phyloP scores from a whole-genome alignment of 2,888 invertebrate genomes.

The Candidula unifasciata region DNA sequence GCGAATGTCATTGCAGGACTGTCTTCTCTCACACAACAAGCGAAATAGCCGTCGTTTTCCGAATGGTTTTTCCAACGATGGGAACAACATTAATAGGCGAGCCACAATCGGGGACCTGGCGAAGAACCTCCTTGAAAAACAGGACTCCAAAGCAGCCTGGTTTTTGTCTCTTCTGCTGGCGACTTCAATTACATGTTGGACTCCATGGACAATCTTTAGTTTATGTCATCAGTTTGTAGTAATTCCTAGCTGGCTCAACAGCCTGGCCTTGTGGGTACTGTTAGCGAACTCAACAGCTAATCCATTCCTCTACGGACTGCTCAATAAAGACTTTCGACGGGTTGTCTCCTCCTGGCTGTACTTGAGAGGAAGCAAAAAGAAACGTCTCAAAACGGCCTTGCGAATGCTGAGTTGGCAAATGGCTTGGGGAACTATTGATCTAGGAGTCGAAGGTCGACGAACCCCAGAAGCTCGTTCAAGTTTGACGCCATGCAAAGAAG shows the following conservation, averaged over 20 bases:
- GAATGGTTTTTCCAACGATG: constrained; percentile 45
- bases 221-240: constrained; percentile 58
- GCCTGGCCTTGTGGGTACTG: constrained; percentile 64
- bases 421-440: constrained; percentile 51
- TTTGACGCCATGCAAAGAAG: constrained; percentile 46
- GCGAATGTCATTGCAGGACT: constrained; percentile 46
- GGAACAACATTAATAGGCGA: constrained; percentile 33
- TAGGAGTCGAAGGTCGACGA: constrained; percentile 1
- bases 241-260: constrained; percentile 58
- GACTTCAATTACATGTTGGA: constrained; percentile 69
- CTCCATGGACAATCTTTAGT: constrained; percentile 63
- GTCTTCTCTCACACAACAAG: constrained; percentile 33
- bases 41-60: constrained; percentile 44
- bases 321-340: constrained; percentile 67
- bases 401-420: constrained; percentile 55
- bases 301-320: constrained; percentile 70
- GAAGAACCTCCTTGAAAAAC: constrained; percentile 66
- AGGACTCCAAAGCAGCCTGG: constrained; percentile 70
- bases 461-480: constrained; percentile 42
- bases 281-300: constrained; percentile 67
- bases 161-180: constrained; percentile 66
- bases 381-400: constrained; percentile 58
- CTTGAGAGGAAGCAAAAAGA: constrained; percentile 53
- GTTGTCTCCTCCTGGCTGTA: constrained; percentile 60
- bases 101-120: constrained; percentile 61